Conservation (phyloP, 37 sponge, comb jelly and placozoan species). For the Amphimedon queenslandica region DNA sequence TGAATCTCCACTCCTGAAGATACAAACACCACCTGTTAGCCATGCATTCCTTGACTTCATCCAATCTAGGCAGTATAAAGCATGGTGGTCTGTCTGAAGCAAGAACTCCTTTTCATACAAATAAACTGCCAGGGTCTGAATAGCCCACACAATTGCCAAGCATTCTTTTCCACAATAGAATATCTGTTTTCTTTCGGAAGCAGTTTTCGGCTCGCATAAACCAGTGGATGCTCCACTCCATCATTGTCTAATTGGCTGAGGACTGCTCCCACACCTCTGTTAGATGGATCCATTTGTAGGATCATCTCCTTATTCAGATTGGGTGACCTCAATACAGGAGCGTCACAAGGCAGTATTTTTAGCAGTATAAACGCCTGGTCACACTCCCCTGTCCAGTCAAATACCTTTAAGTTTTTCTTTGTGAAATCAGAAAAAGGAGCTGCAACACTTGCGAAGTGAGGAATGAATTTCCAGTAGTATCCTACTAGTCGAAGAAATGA, state of each 20-base stretch:
- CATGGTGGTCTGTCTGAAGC: conserved; percentile 39
- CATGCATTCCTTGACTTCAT: conserved; percentile 26
- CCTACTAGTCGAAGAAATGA: no score
- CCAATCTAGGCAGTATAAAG: conserved; percentile 44
- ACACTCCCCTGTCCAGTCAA: conserved; percentile 28
- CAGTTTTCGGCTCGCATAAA: conserved; percentile 34
- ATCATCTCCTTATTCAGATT: conserved; percentile 13
- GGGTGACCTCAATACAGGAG: conserved; percentile 21
- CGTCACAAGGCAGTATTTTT: conserved; percentile 2
- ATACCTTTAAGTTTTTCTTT: no score
- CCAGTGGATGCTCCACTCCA: conserved; percentile 46
- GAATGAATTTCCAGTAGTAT: no score
- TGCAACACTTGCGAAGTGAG: no score
- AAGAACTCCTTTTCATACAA: conserved; percentile 19
- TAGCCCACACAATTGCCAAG: conserved; percentile 35
- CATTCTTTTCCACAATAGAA: conserved; percentile 51
- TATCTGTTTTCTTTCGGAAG: conserved; percentile 28
- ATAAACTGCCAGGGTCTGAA: conserved; percentile 32
- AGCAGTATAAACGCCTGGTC: conserved; percentile 22
- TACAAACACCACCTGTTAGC: no score
- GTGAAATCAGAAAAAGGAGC: no score
- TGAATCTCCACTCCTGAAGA: no score
- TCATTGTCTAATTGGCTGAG: conserved; percentile 27
- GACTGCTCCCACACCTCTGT: conserved; percentile 39
- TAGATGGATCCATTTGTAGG: conserved; percentile 37